Evolutionary conservation across 2,797 vertebrate genomes (phyloP).

Genomic region (Garrulus glandarius): DNA sequence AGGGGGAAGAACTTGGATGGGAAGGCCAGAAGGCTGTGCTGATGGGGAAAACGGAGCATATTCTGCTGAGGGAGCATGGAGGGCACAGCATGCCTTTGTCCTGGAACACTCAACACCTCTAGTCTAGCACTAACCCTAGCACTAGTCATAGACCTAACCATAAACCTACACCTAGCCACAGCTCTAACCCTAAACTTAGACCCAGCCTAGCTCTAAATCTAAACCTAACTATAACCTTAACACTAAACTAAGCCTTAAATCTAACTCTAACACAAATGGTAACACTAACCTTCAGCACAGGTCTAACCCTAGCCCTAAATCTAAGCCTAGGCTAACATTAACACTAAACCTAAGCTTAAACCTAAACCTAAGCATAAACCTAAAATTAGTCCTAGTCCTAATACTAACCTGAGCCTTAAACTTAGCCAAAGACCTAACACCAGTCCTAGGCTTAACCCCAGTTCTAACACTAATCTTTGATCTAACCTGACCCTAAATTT

Average conservation of each 20-base stretch:
- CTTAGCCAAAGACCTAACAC: fast-evolving
- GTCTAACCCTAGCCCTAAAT: neutral
- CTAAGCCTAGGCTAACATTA: fast-evolving
- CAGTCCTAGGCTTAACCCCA: neutral
- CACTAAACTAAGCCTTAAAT: neutral
- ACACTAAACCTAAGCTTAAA: neutral
- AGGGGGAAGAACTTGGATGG: neutral
- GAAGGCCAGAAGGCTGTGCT: neutral
- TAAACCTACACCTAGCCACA: fast-evolving
- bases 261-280: neutral
- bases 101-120: neutral
- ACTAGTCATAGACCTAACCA: neutral
- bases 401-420: neutral
- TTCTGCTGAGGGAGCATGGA: neutral
- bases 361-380: neutral
- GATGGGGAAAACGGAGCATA: neutral
- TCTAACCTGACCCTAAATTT: neutral
- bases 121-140: neutral
- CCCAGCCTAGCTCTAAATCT: no score
- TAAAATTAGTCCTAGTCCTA: no score
- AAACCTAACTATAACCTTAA: neutral
- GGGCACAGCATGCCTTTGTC: neutral
- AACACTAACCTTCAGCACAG: neutral
- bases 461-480: no score
- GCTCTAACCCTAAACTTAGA: neutral